These are phyloP conservation scores for Geotrypetes seraphini DNA, from an alignment of 2,797 vertebrate species.

Conservation along the genomic window DNA sequence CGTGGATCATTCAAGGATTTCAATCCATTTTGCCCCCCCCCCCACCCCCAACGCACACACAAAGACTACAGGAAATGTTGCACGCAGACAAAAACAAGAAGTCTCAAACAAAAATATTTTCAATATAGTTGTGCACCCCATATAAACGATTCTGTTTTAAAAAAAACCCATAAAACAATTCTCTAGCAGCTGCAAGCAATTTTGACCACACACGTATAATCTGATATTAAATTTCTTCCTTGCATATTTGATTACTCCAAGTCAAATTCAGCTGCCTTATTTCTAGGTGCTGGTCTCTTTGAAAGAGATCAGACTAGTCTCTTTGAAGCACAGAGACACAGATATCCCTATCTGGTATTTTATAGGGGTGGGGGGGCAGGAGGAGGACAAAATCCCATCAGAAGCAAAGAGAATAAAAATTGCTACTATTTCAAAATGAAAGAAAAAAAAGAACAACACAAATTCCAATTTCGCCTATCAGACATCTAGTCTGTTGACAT, in stretches of 20 bases:
- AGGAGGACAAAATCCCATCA: background rate
- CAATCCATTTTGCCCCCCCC: no score
- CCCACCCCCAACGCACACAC: no score
- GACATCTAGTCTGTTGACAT: no score
- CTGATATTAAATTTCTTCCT: conserved; percentile 31
- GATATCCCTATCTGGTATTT: no score
- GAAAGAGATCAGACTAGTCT: no score
- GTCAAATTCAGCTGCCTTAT: conserved; percentile 13
- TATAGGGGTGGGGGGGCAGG: fast-evolving
- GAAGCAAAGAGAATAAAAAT: background rate
- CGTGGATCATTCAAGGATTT: background rate
- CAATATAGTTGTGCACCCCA: conserved; percentile 36
- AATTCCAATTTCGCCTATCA: background rate
- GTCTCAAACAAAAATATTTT: no score
- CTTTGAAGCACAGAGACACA: no score
- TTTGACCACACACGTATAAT: conserved; percentile 44
- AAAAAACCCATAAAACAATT: conserved; percentile 35
- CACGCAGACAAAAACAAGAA: no score
- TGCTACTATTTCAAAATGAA: fast-evolving
- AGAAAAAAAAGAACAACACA: background rate
- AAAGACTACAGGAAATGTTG: no score
- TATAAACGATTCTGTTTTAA: conserved; percentile 34
- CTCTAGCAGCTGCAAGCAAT: conserved; percentile 41
- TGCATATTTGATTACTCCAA: conserved; percentile 22
- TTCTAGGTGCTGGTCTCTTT: conserved; percentile 5